Evolutionary conservation across 2,888 invertebrate species (phyloP).

Genomic region (Phortica okadai): DNA sequence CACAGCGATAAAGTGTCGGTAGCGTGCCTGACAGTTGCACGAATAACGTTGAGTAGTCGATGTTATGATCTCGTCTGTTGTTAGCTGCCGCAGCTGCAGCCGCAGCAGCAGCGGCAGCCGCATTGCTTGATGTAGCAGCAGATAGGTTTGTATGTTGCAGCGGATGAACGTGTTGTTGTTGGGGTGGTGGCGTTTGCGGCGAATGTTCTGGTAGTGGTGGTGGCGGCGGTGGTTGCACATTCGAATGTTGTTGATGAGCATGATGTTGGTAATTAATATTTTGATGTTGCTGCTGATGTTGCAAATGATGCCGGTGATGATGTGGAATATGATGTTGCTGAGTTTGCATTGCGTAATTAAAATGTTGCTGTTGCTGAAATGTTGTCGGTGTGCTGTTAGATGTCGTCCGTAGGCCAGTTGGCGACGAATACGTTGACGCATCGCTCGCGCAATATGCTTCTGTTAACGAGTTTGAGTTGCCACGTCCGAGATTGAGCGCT

Average conservation of each 20-base stretch:
- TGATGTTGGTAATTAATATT: constrained; percentile 33
- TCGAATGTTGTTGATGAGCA: constrained; percentile 27
- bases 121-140: not conserved
- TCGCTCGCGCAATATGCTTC: constrained; percentile 63
- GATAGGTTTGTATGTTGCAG: constrained; percentile 40
- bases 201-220: constrained; percentile 15
- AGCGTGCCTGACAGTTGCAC: constrained; percentile 76
- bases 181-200: constrained; percentile 25
- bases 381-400: constrained; percentile 42
- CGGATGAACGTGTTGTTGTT: constrained; percentile 29
- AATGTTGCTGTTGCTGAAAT: constrained; percentile 50
- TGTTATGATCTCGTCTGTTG: constrained; percentile 76
- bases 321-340: constrained; percentile 36
- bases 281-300: constrained; percentile 32
- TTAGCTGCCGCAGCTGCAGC: constrained; percentile 72
- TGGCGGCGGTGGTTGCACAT: constrained; percentile 45
- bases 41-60: constrained; percentile 76
- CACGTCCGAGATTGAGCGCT: constrained; percentile 67
- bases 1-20: constrained; percentile 79
- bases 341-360: constrained; percentile 54
- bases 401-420: constrained; percentile 57
- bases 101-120: constrained; percentile 3
- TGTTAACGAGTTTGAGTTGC: constrained; percentile 52
- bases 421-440: constrained; percentile 63
- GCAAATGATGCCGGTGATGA: constrained; percentile 42